These are phyloP conservation scores for Oscheius sp. DNA, from an alignment of 2,888 invertebrate genomes.

Conservation along the genomic window DNA sequence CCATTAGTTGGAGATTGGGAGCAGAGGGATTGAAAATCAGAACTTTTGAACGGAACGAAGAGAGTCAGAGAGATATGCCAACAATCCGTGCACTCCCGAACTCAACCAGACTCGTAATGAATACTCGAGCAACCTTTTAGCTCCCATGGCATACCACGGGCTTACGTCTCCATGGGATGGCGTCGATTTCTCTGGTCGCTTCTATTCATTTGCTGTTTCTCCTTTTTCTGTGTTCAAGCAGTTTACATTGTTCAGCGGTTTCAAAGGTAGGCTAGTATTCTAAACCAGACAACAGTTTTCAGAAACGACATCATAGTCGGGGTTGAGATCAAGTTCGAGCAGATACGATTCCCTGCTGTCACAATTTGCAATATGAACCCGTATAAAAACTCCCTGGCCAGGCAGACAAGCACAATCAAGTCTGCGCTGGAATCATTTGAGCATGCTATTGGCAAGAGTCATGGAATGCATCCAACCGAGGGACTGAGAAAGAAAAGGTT, in stretches of 20 bases:
- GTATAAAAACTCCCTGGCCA: constrained; percentile 70
- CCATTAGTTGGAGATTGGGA: constrained; percentile 6
- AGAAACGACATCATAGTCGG: constrained; percentile 73
- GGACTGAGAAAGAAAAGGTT: constrained; percentile 19
- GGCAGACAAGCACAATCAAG: constrained; percentile 59
- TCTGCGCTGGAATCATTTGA: constrained; percentile 69
- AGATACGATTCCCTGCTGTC: constrained; percentile 70
- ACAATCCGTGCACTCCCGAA: neutral
- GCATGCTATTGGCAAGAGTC: constrained; percentile 47
- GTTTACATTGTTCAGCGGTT: constrained; percentile 67
- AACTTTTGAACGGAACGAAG: neutral
- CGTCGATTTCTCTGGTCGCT: constrained; percentile 64
- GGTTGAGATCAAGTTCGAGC: constrained; percentile 72
- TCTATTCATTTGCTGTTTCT: constrained; percentile 66
- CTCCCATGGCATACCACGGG: constrained; percentile 72
- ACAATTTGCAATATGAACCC: constrained; percentile 72
- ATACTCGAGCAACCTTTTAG: constrained; percentile 41
- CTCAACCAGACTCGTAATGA: too few species aligned
- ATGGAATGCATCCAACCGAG: constrained; percentile 1
- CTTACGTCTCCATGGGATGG: constrained; percentile 61
- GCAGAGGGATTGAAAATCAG: neutral
- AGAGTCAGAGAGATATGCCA: neutral
- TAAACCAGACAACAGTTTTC: neutral
- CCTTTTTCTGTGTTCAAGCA: constrained; percentile 68
- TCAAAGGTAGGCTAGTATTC: constrained; percentile 40